phyloP scores from a whole-genome alignment of 2,113 vertebrate species.

The Leptodactylus fuscus region DNA sequence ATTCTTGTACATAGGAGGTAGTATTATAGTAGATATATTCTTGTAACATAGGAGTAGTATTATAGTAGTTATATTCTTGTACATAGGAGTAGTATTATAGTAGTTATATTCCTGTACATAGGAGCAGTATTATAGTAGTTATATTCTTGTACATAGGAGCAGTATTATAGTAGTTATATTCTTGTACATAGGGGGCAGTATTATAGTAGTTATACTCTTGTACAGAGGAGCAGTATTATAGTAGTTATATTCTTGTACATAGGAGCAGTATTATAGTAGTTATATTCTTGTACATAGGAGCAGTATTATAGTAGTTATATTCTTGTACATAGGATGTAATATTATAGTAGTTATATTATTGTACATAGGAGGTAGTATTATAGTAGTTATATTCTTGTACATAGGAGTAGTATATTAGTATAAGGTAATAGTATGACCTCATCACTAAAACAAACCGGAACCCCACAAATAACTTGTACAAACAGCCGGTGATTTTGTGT shows the following conservation, averaged over 20 bases:
- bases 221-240: neutral
- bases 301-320: slow-evolving; percentile 5
- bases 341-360: neutral
- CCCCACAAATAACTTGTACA: neutral
- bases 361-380: neutral
- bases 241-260: slow-evolving; percentile 1
- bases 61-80: no score
- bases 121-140: no score
- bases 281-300: slow-evolving; percentile 5
- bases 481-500: neutral
- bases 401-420: neutral
- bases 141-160: no score
- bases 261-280: slow-evolving; percentile 9
- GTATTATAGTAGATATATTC: no score
- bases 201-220: no score
- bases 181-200: no score
- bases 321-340: neutral
- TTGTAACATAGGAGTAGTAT: no score
- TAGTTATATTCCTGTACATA: neutral
- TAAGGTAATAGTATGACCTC: neutral
- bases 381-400: neutral
- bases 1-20: no score
- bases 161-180: no score
- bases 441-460: neutral
- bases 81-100: neutral